Base-by-base conservation (phyloP, 1,140 invertebrate genomes). In the Bombus huntii region DNA sequence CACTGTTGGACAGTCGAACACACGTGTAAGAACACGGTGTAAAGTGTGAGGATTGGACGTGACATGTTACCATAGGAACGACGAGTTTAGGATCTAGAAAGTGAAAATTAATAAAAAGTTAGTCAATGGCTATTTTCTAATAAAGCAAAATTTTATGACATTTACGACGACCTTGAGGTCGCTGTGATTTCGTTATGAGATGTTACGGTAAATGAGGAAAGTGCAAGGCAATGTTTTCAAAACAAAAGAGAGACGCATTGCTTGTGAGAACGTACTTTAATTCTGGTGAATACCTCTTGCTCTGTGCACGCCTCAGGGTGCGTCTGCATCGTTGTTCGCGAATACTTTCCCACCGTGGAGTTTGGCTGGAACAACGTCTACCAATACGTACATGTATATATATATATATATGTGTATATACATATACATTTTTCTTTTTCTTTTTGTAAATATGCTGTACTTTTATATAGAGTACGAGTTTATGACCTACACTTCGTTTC, bases 311-410 rank as follows among this genome's bases (percentile, higher is more conserved):
- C 76, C 77, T 85, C 76, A 47, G 76, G 83, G 76, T 80, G 83
- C 76, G 57, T 76, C 72, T 57, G 44, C 62, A 83, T 78, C 62
- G 81, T 62, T 57, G 39, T 71, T 80, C 77, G 76, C 76, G 83
- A 78, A 85, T 85, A 80, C 83, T 85, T 85, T 85, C 83, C 83
- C 83, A 85, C 76, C 76, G 83, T 73, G 83, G 70, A 73, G 68
- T 70, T 31, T 53, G 18, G 37, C 37, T 53, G 68, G 68, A 72
- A 42, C 59, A 44, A 82, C 13, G 37, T 78, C 18, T 37, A 22
- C 28, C 28, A 37, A 62, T 13, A 57, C 22, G 22, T 34, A 34
- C 37, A 25, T 34, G 28, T 31, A n/a, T 42, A n/a, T 4, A 15
- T 15, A 39, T n/a, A 15, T 34, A 34, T 34, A 2, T 37, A 2